These are phyloP conservation scores for Aldabrachelys gigantea DNA, from an alignment of 2,113 vertebrate species.

Conservation along the genomic window DNA sequence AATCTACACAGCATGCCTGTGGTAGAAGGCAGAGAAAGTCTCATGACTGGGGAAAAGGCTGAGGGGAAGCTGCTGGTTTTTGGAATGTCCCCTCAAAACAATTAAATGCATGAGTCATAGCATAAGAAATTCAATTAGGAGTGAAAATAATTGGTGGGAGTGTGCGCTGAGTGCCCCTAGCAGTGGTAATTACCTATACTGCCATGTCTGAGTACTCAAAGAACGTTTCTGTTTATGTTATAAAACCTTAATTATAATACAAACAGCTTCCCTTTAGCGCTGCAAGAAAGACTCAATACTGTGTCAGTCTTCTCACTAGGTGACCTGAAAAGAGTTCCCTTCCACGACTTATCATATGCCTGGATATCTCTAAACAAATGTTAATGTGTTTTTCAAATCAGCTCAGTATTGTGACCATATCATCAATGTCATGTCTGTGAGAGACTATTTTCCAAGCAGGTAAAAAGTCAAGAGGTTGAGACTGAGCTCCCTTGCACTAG, in stretches of 20 bases:
- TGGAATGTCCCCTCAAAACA: background rate
- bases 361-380: background rate
- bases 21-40: background rate
- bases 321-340: background rate
- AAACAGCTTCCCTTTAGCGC: conserved; percentile 64
- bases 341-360: background rate
- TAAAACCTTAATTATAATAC: conserved; percentile 75
- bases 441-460: background rate
- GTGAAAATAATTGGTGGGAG: conserved; percentile 68
- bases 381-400: background rate
- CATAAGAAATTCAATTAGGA: conserved; percentile 74
- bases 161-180: conserved; percentile 58
- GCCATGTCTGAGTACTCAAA: conserved; percentile 66
- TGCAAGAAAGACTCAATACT: background rate
- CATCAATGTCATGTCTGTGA: background rate
- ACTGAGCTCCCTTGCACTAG: background rate
- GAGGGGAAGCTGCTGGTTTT: background rate
- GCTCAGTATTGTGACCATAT: background rate
- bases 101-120: background rate
- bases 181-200: conserved; percentile 73
- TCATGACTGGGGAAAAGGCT: background rate
- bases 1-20: background rate
- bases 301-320: background rate
- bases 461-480: background rate
- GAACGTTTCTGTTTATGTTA: conserved; percentile 73